A percentile compares a stretch with the other conserved stretches of the same genome.
Conservation (phyloP, 2,113 vertebrate species). For the Rhinoderma darwinii region DNA sequence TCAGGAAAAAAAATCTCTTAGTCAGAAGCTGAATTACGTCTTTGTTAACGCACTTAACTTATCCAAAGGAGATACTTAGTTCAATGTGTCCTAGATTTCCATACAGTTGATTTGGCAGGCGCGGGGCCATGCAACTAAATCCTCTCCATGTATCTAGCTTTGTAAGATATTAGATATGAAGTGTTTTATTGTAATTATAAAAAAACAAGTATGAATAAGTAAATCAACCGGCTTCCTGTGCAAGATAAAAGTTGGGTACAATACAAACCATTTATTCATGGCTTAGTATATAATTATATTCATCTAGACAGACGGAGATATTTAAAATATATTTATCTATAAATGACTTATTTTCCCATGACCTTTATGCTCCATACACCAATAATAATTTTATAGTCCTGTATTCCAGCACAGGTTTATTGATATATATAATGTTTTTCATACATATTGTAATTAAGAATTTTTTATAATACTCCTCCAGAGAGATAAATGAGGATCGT, state of each 20-base stretch:
- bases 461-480: not conserved
- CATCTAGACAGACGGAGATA: conserved; percentile 14
- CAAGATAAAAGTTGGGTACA: conserved; percentile 40
- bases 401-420: conserved; percentile 27
- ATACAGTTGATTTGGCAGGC: conserved; percentile 49
- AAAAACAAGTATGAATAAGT: conserved; percentile 42
- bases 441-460: conserved; percentile 35
- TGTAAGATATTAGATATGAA: conserved; percentile 49
- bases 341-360: conserved; percentile 42
- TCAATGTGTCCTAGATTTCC: conserved; percentile 17
- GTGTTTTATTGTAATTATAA: conserved; percentile 56
- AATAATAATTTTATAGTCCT: conserved; percentile 41
- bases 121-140: conserved; percentile 29
- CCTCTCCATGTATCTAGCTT: conserved; percentile 26
- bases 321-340: conserved; percentile 37
- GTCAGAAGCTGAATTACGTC: conserved; percentile 15
- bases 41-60: conserved; percentile 38
- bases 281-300: conserved; percentile 46
- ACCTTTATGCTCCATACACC: conserved; percentile 40
- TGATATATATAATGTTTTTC: conserved; percentile 28
- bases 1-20: not conserved
- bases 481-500: not conserved
- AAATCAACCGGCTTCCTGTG: conserved; percentile 54
- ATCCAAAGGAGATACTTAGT: not conserved
- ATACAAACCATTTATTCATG: conserved; percentile 44